Percentiles rank a stretch among this genome's conserved stretches.
These are phyloP conservation scores for Paramuricea clavata DNA, from an alignment of 92 coral and sea anemone species.

Conservation along the genomic window DNA sequence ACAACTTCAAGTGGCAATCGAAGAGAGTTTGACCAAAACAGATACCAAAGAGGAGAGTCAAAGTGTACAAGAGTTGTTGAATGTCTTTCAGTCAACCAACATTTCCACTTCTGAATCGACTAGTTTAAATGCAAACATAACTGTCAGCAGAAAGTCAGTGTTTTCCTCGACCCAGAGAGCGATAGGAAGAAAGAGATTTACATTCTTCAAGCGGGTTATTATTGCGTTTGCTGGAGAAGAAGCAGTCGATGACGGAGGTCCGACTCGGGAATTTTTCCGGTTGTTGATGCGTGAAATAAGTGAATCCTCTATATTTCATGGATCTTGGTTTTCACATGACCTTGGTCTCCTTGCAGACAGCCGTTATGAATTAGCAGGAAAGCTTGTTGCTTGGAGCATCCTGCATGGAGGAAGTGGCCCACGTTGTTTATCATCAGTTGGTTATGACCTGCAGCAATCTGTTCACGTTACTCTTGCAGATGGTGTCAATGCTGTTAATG, in stretches of 20 bases:
- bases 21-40: slow-evolving; percentile 11
- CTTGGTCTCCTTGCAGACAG: slow-evolving; percentile 42
- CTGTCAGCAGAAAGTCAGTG: slow-evolving; percentile 54
- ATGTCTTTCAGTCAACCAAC: background rate
- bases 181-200: slow-evolving; percentile 61
- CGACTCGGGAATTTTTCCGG: slow-evolving; percentile 69
- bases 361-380: slow-evolving; percentile 62
- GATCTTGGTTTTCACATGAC: slow-evolving; percentile 71
- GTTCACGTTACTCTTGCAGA: slow-evolving; percentile 15
- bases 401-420: slow-evolving; percentile 63
- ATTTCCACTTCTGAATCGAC: background rate
- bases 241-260: slow-evolving; percentile 77
- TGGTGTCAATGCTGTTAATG: slow-evolving; percentile 55
- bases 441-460: slow-evolving; percentile 42
- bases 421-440: slow-evolving; percentile 52
- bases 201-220: slow-evolving; percentile 52
- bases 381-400: slow-evolving; percentile 70
- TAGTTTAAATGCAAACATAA: slow-evolving; percentile 46
- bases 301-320: slow-evolving; percentile 49
- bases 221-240: slow-evolving; percentile 71
- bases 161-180: slow-evolving; percentile 64
- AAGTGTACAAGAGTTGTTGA: background rate
- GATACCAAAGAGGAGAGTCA: background rate
- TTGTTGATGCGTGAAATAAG: slow-evolving; percentile 61
- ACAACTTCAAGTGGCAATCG: background rate